These are phyloP conservation scores for Agriopis aurantiaria DNA, from an alignment of 2,888 invertebrate species.

Conservation along the genomic window DNA sequence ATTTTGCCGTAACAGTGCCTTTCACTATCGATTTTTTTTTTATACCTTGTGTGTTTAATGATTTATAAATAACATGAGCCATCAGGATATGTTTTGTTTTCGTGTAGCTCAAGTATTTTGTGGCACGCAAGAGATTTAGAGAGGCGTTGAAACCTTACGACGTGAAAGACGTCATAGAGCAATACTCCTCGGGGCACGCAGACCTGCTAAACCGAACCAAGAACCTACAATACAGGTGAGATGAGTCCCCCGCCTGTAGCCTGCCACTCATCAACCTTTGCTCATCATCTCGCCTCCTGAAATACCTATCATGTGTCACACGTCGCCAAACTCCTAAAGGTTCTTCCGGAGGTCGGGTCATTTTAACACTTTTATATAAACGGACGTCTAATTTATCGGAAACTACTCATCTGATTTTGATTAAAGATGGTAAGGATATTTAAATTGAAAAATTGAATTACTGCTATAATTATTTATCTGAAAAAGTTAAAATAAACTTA, in stretches of 20 bases:
- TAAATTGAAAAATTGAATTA: too few relatives aligned
- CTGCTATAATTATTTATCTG: too few relatives aligned
- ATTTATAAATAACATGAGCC: conserved; percentile 48
- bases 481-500: too few relatives aligned
- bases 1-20: conserved; percentile 4
- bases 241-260: conserved; percentile 53
- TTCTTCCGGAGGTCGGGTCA: too few relatives aligned
- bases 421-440: too few relatives aligned
- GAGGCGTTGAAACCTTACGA: conserved; percentile 97
- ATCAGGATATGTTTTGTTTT: conserved; percentile 78
- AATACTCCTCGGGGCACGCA: conserved; percentile 95
- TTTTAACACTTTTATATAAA: too few relatives aligned
- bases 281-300: conserved; percentile 55
- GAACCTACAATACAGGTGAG: conserved; percentile 94
- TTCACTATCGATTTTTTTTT: not conserved
- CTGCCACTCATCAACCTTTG: conserved; percentile 57
- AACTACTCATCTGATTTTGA: too few relatives aligned
- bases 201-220: conserved; percentile 95
- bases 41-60: conserved; percentile 14
- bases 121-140: conserved; percentile 96
- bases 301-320: conserved; percentile 45
- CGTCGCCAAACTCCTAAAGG: conserved; percentile 25
- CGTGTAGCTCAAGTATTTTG: conserved; percentile 94
- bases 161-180: conserved; percentile 97
- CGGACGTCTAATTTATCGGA: too few relatives aligned